These are phyloP conservation scores for Myodes glareolus DNA, from an alignment of 2,113 vertebrate species.

Conservation along the genomic window DNA sequence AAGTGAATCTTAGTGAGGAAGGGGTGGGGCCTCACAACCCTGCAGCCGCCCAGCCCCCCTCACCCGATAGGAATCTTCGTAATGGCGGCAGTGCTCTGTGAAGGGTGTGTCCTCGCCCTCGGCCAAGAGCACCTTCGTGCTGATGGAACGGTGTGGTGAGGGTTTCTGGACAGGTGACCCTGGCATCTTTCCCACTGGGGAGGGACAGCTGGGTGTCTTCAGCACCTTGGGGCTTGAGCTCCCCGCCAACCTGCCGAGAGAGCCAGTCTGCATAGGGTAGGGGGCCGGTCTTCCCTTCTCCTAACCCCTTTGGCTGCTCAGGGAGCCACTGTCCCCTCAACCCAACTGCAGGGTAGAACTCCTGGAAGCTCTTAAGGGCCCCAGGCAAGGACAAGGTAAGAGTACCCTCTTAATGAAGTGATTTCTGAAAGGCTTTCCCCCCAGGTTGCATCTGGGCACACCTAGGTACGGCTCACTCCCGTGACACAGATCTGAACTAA, in stretches of 20 bases:
- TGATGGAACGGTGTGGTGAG: constrained; percentile 91
- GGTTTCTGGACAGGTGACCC: constrained; percentile 88
- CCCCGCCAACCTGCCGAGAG: constrained; percentile 73
- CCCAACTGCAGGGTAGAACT: neutral
- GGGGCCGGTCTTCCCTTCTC: neutral
- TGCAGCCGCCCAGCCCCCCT: neutral
- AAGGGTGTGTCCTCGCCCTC: constrained; percentile 92
- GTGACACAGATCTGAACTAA: neutral
- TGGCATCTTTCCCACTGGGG: constrained; percentile 88
- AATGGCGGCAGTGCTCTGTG: constrained; percentile 91
- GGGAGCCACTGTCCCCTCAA: neutral
- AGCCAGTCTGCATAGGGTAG: neutral
- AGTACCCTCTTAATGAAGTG: neutral
- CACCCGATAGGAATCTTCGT: constrained; percentile 93
- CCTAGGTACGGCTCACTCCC: neutral
- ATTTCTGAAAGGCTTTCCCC: neutral
- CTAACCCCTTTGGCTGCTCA: neutral
- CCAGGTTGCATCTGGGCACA: neutral
- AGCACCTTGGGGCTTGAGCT: constrained; percentile 85
- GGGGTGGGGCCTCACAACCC: neutral
- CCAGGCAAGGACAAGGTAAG: neutral
- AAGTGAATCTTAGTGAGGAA: neutral
- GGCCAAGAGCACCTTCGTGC: constrained; percentile 94
- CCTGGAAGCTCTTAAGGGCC: too few relatives aligned
- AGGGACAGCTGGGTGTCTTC: constrained; percentile 86